Conservation (phyloP, 2,888 invertebrate genomes). For the Amblyjoppa fuscipennis region DNA sequence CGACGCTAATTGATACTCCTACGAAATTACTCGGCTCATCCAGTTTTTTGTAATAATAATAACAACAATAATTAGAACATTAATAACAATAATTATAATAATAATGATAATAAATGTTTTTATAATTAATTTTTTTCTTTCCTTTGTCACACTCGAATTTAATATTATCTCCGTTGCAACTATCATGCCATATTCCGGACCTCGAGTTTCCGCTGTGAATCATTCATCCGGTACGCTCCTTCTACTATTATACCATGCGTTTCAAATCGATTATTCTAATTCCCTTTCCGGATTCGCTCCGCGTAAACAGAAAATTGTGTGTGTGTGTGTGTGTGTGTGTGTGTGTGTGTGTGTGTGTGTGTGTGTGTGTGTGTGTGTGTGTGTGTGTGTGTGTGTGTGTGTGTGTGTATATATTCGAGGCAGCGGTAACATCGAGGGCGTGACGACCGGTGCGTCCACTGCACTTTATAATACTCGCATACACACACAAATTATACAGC, state of each 20-base stretch:
- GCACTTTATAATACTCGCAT: slow-evolving; percentile 24
- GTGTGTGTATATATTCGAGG: not conserved
- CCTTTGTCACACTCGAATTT: not conserved
- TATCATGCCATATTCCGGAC: slow-evolving; percentile 11
- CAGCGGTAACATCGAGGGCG: slow-evolving; percentile 49
- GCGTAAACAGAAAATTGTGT: not conserved
- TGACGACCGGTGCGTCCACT: slow-evolving; percentile 44
- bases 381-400: not conserved
- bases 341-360: not conserved
- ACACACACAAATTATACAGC: slow-evolving; percentile 46
- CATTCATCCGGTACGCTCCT: slow-evolving; percentile 58
- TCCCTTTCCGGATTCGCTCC: slow-evolving; percentile 55
- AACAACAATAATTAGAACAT: too few species aligned
- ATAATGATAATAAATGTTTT: too few species aligned
- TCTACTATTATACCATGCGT: slow-evolving; percentile 43
- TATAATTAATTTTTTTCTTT: not conserved
- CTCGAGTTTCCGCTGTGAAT: slow-evolving; percentile 48
- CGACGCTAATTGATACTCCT: not conserved
- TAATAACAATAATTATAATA: too few species aligned
- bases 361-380: not conserved
- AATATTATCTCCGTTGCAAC: not conserved
- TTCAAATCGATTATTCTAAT: slow-evolving; percentile 65
- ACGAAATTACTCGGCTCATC: not conserved
- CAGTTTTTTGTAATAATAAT: not conserved
- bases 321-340: not conserved